Conservation (phyloP, 2,888 invertebrate genomes). For the Deilephila porcellus region DNA sequence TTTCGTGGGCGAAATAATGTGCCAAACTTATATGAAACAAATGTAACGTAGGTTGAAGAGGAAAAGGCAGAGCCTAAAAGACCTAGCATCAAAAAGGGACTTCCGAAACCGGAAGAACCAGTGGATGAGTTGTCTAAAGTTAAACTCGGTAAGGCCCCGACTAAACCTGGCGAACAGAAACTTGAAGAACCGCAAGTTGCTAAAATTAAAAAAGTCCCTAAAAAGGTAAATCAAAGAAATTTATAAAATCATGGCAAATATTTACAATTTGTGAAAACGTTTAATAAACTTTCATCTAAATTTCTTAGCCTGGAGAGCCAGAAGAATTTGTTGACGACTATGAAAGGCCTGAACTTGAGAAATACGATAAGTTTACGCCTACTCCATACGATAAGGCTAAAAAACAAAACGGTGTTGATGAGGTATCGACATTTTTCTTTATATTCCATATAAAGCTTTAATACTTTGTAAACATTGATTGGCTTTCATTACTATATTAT, state of each 20-base stretch:
- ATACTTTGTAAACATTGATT: not conserved
- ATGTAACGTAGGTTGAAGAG: conserved; percentile 65
- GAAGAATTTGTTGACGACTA: conserved; percentile 88
- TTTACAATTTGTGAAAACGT: conserved; percentile 8
- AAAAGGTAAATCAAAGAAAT: conserved; percentile 66
- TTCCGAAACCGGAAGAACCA: conserved; percentile 73
- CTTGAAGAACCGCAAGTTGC: conserved; percentile 73
- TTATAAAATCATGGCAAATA: conserved; percentile 11
- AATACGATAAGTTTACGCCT: conserved; percentile 86
- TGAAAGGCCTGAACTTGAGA: conserved; percentile 89
- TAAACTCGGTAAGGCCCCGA: conserved; percentile 71
- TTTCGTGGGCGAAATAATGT: conserved; percentile 7
- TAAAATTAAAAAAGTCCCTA: conserved; percentile 66
- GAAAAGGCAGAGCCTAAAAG: conserved; percentile 65
- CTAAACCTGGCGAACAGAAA: conserved; percentile 68
- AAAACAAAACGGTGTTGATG: conserved; percentile 76
- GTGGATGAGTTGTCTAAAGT: conserved; percentile 75
- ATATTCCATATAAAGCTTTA: not conserved
- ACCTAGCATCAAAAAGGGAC: conserved; percentile 73
- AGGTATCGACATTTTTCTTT: conserved; percentile 55
- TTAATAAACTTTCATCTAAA: conserved; percentile 29
- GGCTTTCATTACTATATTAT: no score
- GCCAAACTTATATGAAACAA: conserved; percentile 5
- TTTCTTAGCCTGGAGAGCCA: conserved; percentile 73
- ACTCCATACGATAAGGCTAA: conserved; percentile 71